Evolutionary conservation across 2,888 invertebrate species (phyloP).

Genomic region (Xestia ashworthii): DNA sequence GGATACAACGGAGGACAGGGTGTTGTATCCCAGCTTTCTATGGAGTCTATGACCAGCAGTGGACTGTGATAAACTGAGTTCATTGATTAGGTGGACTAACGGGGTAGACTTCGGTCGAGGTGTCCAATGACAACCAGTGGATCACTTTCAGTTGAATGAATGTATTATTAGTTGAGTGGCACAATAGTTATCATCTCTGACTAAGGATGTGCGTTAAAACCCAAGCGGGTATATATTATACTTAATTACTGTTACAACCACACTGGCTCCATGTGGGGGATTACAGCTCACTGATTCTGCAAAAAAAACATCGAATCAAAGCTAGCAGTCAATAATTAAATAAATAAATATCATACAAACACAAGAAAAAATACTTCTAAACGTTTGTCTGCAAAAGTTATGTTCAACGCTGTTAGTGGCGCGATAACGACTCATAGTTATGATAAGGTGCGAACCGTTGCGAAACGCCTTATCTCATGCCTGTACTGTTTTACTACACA

Average conservation of each 20-base stretch:
- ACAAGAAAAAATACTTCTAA: background rate
- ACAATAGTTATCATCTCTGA: background rate
- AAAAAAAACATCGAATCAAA: background rate
- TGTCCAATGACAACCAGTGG: background rate
- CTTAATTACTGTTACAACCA: too few species aligned
- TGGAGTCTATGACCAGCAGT: background rate
- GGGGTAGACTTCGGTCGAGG: background rate
- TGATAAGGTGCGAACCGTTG: slow-evolving; percentile 41
- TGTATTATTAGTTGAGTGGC: background rate
- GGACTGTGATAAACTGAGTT: background rate
- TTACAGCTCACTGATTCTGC: too few species aligned
- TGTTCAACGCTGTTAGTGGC: slow-evolving; percentile 14
- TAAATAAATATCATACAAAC: background rate
- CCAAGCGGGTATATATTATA: background rate
- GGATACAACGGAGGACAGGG: too few species aligned
- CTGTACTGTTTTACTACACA: slow-evolving; percentile 1
- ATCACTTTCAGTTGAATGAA: background rate
- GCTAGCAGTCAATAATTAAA: background rate
- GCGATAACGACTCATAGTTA: slow-evolving; percentile 32
- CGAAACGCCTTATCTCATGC: slow-evolving; percentile 44
- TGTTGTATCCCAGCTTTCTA: background rate
- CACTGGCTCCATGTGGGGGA: background rate
- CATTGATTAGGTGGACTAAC: background rate
- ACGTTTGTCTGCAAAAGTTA: slow-evolving; percentile 17
- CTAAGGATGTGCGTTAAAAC: too few species aligned